A percentile compares a stretch with the other conserved stretches of the same genome.
phyloP scores from a whole-genome alignment of 2,113 vertebrate species.

The Protobothrops mucrosquamatus region DNA sequence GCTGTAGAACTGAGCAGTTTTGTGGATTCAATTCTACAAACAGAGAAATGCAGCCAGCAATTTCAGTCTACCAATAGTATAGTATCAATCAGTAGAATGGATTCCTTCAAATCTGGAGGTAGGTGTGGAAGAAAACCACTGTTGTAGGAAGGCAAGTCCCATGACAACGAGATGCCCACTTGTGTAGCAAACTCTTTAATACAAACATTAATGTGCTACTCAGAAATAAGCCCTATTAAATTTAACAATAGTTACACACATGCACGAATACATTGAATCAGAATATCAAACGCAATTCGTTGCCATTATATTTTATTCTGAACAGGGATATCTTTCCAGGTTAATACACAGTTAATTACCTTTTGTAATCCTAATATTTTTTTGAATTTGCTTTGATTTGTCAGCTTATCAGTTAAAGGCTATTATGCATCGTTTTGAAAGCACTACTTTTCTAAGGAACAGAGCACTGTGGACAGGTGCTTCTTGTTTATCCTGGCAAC shows the following conservation, averaged over 20 bases:
- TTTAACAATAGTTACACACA: not conserved
- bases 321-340: not conserved
- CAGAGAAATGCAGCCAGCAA: not conserved
- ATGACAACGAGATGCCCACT: not conserved
- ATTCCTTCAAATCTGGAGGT: not conserved
- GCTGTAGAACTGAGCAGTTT: not conserved
- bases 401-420: conserved; percentile 25
- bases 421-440: conserved; percentile 35
- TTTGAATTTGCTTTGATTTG: conserved; percentile 24
- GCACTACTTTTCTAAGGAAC: conserved; percentile 31
- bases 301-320: not conserved
- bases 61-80: not conserved
- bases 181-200: not conserved
- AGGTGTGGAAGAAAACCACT: not conserved
- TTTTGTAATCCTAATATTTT: conserved; percentile 34
- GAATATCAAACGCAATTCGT: not conserved
- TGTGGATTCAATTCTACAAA: not conserved
- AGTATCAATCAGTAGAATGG: not conserved
- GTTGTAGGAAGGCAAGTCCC: not conserved
- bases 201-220: not conserved
- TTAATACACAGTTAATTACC: conserved; percentile 4
- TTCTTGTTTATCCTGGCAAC: conserved; percentile 56
- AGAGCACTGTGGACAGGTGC: conserved; percentile 40
- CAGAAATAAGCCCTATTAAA: not conserved
- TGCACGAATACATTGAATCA: not conserved